Evolutionary conservation across 2,888 invertebrate genomes (phyloP).

Genomic region (Clanis bilineata): DNA sequence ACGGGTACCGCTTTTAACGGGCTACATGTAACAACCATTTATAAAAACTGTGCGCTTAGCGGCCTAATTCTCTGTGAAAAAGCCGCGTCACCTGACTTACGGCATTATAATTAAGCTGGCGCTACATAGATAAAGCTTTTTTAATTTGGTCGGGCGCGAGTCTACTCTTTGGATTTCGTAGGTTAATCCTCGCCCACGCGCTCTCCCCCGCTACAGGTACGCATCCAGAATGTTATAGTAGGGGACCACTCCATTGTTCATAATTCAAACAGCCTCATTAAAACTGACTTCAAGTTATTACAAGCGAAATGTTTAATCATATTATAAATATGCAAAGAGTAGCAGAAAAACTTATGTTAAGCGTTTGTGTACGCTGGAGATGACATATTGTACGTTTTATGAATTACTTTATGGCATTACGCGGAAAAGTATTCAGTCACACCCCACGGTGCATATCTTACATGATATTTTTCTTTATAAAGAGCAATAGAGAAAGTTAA

Average conservation of each 20-base stretch:
- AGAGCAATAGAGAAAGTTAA: too few relatives aligned
- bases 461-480: too few relatives aligned
- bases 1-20: conserved; percentile 2
- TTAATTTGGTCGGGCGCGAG: conserved; percentile 44
- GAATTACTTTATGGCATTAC: not conserved
- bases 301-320: conserved; percentile 1
- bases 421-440: too few relatives aligned
- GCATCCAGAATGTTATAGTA: conserved; percentile 11
- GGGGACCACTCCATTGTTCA: not conserved
- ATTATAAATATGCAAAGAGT: conserved; percentile 1
- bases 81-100: conserved; percentile 59
- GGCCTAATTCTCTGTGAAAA: conserved; percentile 51
- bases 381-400: not conserved
- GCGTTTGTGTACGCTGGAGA: not conserved
- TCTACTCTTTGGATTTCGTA: conserved; percentile 41
- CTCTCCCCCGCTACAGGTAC: conserved; percentile 31
- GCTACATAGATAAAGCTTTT: conserved; percentile 59
- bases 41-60: conserved; percentile 38
- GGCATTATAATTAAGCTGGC: conserved; percentile 65
- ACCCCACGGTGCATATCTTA: too few relatives aligned
- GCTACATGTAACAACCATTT: conserved; percentile 29
- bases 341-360: not conserved
- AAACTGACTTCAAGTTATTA: not conserved
- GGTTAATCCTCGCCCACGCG: conserved; percentile 69
- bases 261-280: not conserved